These are phyloP conservation scores for Himalopsyche phryganea DNA, from an alignment of 1,140 invertebrate species.

Conservation along the genomic window DNA sequence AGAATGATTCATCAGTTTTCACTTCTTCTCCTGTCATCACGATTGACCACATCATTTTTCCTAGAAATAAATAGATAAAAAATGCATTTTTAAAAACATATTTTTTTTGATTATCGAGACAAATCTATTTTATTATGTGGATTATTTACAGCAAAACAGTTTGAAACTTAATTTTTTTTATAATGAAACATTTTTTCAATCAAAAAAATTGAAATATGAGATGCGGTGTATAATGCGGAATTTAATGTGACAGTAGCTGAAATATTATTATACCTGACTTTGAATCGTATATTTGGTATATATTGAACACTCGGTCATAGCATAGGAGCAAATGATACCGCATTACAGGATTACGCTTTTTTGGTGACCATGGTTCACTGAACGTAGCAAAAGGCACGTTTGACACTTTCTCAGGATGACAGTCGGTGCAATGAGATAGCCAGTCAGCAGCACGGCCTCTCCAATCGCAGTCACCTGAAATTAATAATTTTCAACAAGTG, in stretches of 20 bases:
- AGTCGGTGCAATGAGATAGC: conserved; percentile 50
- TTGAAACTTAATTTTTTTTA: too few relatives aligned
- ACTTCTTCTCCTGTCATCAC: conserved; percentile 47
- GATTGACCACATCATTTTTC: conserved; percentile 54
- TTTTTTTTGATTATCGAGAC: too few relatives aligned
- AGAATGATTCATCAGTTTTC: conserved; percentile 36
- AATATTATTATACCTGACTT: conserved; percentile 40
- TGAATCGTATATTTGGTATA: conserved; percentile 53
- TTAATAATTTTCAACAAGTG: background rate
- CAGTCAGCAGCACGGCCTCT: conserved; percentile 49
- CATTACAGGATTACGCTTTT: conserved; percentile 45
- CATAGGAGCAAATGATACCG: conserved; percentile 50
- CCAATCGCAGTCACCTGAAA: conserved; percentile 46
- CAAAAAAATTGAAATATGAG: too few relatives aligned
- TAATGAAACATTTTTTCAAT: too few relatives aligned
- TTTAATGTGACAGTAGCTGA: too few relatives aligned
- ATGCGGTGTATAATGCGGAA: too few relatives aligned
- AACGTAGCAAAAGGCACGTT: conserved; percentile 51
- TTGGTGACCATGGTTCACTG: conserved; percentile 48
- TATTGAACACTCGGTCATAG: conserved; percentile 49
- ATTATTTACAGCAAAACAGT: too few relatives aligned
- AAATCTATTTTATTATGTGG: too few relatives aligned
- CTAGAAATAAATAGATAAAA: conserved; percentile 31
- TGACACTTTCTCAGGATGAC: conserved; percentile 45
- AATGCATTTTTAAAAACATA: too few relatives aligned